These are phyloP conservation scores for Muscidifurax raptorellus DNA, from an alignment of 1,140 invertebrate genomes.

Conservation along the genomic window DNA sequence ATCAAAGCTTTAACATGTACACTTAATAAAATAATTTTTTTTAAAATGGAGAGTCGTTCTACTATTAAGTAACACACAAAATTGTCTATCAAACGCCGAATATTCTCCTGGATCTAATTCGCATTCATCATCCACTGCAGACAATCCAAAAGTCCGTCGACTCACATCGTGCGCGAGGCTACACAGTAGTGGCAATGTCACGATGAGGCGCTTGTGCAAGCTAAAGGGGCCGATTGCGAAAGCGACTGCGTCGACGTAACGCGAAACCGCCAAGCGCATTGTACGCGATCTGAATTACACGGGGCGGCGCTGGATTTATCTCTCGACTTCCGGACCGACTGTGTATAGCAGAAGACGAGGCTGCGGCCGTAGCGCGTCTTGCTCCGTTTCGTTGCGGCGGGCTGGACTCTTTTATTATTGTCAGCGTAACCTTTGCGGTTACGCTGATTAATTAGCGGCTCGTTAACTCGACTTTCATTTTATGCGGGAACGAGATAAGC, in stretches of 20 bases:
- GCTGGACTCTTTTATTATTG: slow-evolving; percentile 22
- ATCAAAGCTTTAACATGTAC: no score
- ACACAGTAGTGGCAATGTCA: slow-evolving; percentile 59
- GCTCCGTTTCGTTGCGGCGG: slow-evolving; percentile 56
- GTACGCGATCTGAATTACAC: slow-evolving; percentile 60
- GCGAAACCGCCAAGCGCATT: slow-evolving; percentile 62
- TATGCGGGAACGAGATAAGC: background rate
- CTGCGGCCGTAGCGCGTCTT: slow-evolving; percentile 40
- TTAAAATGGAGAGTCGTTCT: no score
- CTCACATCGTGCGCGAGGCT: background rate
- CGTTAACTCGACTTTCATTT: background rate
- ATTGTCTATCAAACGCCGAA: no score
- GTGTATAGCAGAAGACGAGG: background rate
- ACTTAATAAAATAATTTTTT: no score
- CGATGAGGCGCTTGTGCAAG: slow-evolving; percentile 44
- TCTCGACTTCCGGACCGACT: background rate
- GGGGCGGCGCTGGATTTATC: slow-evolving; percentile 50
- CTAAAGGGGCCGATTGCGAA: slow-evolving; percentile 54
- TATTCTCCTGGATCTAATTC: no score
- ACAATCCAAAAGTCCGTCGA: background rate
- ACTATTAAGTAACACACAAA: no score
- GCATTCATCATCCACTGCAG: background rate
- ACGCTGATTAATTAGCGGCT: background rate
- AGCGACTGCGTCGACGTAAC: slow-evolving; percentile 58
- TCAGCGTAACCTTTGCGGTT: slow-evolving; percentile 6